Evolutionary conservation across 2,888 invertebrate species (phyloP), one percentile per base, ranked within the genome.

Genomic region (Cephus sareptanus): DNA sequence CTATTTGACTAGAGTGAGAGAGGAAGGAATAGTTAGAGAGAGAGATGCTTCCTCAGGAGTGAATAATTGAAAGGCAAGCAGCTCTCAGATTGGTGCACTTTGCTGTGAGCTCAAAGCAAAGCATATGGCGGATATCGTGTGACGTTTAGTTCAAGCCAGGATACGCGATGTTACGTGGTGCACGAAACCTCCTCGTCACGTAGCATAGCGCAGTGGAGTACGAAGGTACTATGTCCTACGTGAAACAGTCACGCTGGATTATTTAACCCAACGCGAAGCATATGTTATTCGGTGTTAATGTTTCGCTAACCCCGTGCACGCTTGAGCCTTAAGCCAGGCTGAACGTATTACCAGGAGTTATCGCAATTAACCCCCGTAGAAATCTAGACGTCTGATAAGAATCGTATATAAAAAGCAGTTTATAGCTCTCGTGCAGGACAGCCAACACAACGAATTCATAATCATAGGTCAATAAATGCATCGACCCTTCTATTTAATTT

Each of bases 361-460:
- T 87, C 87, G 85, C 88, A 86, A 87, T 89, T 88, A 89, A 89
- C 83, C 85, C 83, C 76, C 81, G 77, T 77, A 70, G 73, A 77
- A 84, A 86, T 82, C 82, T 80, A 81, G 76, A 74, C 80, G 77
- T 77, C 33, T 74, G 83, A 83, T 83, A 81, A 68, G 73, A 75
- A 83, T 83, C 82, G 78, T 56, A 79, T 81, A 74, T 76, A 73
- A 76, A 80, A 76, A 81, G 73, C 78, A 75, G 75, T 81, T 81
- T 81, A 79, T 79, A 80, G 23, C 33, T 76, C 71, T 71, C 71
- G 71, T 71, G 71, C 71, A 71, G 71, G 56, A 56, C 56, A 9
- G 56, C 23, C 6, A 56, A 56, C 56, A 56, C 56, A 56, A 9
- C 56, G 56, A 56, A 56, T 56, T 56, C 23, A 56, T 56, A 56